Conservation (phyloP, 2,888 invertebrate genomes). For the Acleris literana region DNA sequence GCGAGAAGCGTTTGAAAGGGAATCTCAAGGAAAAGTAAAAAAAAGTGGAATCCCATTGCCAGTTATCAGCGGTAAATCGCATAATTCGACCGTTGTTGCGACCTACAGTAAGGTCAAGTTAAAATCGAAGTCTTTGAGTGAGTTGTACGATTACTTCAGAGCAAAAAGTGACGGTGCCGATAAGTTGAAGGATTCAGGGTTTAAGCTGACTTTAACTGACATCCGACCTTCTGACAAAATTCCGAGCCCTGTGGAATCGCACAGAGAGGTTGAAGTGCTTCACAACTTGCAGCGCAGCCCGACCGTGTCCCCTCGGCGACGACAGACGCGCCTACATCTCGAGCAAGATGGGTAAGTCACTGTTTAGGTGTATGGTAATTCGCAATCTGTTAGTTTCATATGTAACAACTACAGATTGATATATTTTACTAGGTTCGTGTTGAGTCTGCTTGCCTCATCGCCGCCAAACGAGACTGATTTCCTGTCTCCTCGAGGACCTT, state of each 20-base stretch:
- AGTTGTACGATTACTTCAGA: conserved; percentile 77
- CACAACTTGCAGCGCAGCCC: conserved; percentile 88
- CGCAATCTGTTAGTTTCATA: too few relatives aligned
- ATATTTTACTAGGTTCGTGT: conserved; percentile 58
- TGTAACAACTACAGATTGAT: not conserved
- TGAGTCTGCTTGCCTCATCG: conserved; percentile 68
- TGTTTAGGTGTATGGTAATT: conserved; percentile 38
- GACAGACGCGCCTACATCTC: conserved; percentile 68
- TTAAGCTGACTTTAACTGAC: conserved; percentile 67
- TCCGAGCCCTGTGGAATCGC: conserved; percentile 80
- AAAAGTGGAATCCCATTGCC: conserved; percentile 76
- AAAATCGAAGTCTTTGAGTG: conserved; percentile 78
- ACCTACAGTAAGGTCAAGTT: conserved; percentile 65
- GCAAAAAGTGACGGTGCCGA: conserved; percentile 61
- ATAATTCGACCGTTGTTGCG: conserved; percentile 48
- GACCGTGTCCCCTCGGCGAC: conserved; percentile 77
- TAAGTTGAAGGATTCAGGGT: conserved; percentile 59
- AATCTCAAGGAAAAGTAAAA: conserved; percentile 53
- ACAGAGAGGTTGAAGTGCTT: conserved; percentile 86
- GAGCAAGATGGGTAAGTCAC: conserved; percentile 72
- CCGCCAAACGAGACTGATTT: conserved; percentile 58
- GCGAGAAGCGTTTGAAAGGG: conserved; percentile 59
- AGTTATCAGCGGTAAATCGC: conserved; percentile 61
- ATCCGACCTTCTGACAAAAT: conserved; percentile 68
- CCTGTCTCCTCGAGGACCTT: conserved; percentile 61